These are phyloP conservation scores for Orthosia gracilis DNA, from an alignment of 2,888 invertebrate genomes.

Conservation along the genomic window DNA sequence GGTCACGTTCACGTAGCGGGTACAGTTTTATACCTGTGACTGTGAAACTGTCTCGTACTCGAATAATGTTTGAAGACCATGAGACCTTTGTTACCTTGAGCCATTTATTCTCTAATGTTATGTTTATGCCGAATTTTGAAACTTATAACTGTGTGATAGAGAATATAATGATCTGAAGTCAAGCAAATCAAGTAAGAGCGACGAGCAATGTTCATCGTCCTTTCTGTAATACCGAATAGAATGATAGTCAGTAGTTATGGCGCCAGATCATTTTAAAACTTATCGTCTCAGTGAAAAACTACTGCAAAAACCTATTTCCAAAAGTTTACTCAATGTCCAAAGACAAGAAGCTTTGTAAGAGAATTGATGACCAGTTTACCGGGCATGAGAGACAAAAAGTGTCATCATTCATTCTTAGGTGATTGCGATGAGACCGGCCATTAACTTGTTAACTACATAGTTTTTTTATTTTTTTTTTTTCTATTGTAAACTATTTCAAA, in stretches of 20 bases:
- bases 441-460: no score
- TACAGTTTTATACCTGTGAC: conserved; percentile 62
- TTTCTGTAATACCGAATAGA: background rate
- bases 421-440: background rate
- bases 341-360: background rate
- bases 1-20: conserved; percentile 65
- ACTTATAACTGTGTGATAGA: background rate
- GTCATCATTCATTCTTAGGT: background rate
- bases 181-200: background rate
- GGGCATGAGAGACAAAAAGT: background rate
- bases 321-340: background rate
- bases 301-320: background rate
- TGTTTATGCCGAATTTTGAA: background rate
- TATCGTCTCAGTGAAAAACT: no score
- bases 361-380: background rate
- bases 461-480: no score
- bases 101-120: background rate
- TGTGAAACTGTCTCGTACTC: conserved; percentile 51
- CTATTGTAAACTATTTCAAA: no score
- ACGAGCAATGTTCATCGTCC: background rate
- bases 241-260: background rate
- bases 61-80: conserved; percentile 36
- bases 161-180: no score
- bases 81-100: conserved; percentile 26
- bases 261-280: background rate